These are phyloP conservation scores for Odiellus spinosus DNA, from an alignment of 2,888 invertebrate genomes.

Conservation along the genomic window DNA sequence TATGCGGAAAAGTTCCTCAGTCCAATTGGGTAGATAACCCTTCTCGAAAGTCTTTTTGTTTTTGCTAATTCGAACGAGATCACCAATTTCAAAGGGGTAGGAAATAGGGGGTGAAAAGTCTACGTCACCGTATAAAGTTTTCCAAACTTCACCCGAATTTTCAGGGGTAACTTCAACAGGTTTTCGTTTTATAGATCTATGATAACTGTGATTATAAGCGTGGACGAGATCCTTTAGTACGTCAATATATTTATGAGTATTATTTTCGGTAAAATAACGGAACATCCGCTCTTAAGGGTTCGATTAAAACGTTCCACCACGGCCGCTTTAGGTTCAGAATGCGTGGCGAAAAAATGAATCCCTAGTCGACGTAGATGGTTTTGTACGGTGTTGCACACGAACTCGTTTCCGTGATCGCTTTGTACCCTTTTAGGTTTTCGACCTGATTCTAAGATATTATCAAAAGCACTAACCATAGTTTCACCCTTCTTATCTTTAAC, in stretches of 20 bases:
- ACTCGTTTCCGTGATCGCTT: conserved; percentile 21
- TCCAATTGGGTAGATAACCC: conserved; percentile 10
- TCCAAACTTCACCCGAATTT: conserved; percentile 3
- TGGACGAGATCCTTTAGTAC: conserved; percentile 7
- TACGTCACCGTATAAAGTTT: conserved; percentile 6
- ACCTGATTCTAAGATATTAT: conserved; percentile 10
- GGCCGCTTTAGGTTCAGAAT: conserved; percentile 24
- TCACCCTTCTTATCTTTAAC: conserved; percentile 20
- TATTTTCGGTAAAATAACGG: conserved; percentile 9
- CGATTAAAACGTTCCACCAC: conserved; percentile 25
- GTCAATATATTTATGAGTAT: conserved; percentile 7
- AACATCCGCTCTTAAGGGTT: conserved; percentile 22
- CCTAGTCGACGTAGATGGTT: conserved; percentile 14
- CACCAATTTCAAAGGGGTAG: conserved; percentile 4
- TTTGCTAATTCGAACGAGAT: conserved; percentile 8
- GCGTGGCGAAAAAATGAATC: conserved; percentile 20
- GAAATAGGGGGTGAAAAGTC: neutral
- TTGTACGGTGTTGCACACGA: conserved; percentile 14
- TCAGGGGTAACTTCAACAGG: conserved; percentile 4
- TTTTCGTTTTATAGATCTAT: conserved; percentile 6
- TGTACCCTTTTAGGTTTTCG: conserved; percentile 15
- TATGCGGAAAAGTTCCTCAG: conserved; percentile 5
- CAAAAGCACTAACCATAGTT: conserved; percentile 14
- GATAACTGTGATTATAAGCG: conserved; percentile 9
- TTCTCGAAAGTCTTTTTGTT: conserved; percentile 4